phyloP scores from a whole-genome alignment of 2,797 vertebrate species.

The Aeoliscus strigatus region DNA sequence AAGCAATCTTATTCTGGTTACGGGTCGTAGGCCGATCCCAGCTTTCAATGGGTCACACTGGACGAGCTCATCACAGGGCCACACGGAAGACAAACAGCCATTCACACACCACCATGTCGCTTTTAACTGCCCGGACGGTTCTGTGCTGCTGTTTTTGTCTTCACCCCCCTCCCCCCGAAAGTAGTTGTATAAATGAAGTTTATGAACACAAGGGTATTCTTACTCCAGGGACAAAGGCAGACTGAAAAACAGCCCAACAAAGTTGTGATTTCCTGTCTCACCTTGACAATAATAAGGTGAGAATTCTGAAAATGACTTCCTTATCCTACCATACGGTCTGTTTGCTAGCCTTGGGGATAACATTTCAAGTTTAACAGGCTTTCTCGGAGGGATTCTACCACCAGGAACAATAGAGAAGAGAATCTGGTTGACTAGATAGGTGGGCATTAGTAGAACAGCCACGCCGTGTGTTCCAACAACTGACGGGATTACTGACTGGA shows the following conservation, averaged over 20 bases:
- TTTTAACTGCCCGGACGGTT: too few relatives aligned
- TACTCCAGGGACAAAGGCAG: not conserved
- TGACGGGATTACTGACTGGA: constrained; percentile 56
- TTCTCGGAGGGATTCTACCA: constrained; percentile 40
- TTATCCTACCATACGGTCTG: constrained; percentile 25
- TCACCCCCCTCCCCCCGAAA: too few relatives aligned
- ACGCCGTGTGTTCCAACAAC: constrained; percentile 39
- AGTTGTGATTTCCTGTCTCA: constrained; percentile 19
- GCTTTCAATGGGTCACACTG: too few relatives aligned
- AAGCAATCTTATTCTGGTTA: too few relatives aligned
- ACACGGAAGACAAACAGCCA: too few relatives aligned
- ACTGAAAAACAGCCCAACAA: constrained; percentile 15
- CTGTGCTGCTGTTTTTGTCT: too few relatives aligned
- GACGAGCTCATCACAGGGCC: too few relatives aligned
- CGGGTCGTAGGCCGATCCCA: too few relatives aligned
- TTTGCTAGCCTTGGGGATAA: constrained; percentile 28
- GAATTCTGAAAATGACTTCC: constrained; percentile 17
- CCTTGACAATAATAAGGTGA: constrained; percentile 33
- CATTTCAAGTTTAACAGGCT: constrained; percentile 44
- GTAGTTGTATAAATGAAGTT: not conserved
- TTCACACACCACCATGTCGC: too few relatives aligned
- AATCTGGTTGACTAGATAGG: constrained; percentile 53
- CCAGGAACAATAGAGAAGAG: constrained; percentile 38
- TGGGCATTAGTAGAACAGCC: constrained; percentile 47
- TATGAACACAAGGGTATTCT: not conserved